These are phyloP conservation scores for Balearica regulorum DNA, from an alignment of 2,797 vertebrate species.

Conservation along the genomic window DNA sequence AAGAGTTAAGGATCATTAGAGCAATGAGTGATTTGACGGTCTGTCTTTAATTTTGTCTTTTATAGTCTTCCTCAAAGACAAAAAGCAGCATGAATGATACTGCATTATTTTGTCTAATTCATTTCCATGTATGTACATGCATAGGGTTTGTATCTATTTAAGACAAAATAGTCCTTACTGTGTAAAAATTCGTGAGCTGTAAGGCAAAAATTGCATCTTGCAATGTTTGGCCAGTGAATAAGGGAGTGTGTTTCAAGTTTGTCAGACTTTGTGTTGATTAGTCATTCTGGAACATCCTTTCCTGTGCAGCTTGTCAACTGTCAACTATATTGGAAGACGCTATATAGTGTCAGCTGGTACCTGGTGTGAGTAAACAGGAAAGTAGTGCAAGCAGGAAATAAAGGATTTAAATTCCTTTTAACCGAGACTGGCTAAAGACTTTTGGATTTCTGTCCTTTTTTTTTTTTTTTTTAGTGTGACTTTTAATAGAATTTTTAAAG, in stretches of 20 bases:
- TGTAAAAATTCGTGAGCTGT: not conserved
- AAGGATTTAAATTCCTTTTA: not conserved
- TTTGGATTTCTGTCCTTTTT: accelerated
- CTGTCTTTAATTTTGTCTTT: not conserved
- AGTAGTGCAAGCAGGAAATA: not conserved
- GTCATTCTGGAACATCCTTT: not conserved
- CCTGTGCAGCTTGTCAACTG: not conserved
- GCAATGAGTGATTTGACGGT: not conserved
- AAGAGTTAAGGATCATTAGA: not conserved
- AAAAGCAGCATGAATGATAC: accelerated
- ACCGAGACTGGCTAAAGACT: not conserved
- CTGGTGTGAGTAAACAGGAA: not conserved
- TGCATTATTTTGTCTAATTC: not conserved
- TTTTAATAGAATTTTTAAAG: not conserved
- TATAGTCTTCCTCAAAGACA: not conserved
- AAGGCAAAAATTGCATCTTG: not conserved
- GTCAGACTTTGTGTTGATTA: not conserved
- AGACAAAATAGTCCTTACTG: not conserved
- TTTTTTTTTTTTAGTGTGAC: not conserved
- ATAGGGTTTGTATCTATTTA: accelerated
- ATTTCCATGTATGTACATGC: not conserved
- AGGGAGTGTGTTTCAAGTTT: not conserved
- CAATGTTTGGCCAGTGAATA: not conserved
- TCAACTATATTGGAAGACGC: not conserved
- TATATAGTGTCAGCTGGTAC: not conserved